phyloP scores from a whole-genome alignment of 2,113 vertebrate species.

The Rhagologus leucostigma region DNA sequence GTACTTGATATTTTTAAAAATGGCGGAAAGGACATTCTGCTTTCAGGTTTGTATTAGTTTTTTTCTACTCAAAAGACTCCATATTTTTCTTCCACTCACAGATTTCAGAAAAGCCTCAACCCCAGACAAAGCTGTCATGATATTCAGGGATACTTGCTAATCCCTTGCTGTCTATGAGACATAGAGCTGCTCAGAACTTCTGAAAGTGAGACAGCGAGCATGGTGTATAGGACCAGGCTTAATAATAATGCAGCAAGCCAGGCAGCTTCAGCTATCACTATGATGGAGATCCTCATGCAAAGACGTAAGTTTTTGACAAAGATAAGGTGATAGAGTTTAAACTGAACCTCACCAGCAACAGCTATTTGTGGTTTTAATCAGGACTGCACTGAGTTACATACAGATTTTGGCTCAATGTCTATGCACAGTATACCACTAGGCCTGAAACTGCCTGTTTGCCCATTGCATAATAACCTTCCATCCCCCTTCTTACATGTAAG shows the following conservation, averaged over 20 bases:
- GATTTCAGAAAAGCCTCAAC: background rate
- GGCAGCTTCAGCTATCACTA: background rate
- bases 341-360: background rate
- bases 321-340: background rate
- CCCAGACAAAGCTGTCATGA: background rate
- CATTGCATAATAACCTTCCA: constrained; percentile 13
- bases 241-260: background rate
- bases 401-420: background rate
- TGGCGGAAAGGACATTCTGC: background rate
- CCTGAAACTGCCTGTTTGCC: constrained; percentile 38
- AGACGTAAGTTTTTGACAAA: background rate
- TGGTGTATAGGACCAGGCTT: background rate
- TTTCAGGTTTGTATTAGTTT: background rate
- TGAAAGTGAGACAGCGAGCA: background rate
- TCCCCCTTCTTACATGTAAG: background rate
- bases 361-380: background rate
- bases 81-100: background rate
- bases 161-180: background rate
- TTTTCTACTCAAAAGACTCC: background rate
- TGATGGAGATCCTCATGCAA: background rate
- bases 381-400: background rate
- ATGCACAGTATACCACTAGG: background rate
- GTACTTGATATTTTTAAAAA: background rate
- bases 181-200: background rate
- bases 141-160: background rate